Evolutionary conservation across 2,797 vertebrate species (phyloP), one percentile per base, ranked within the genome.

Genomic region (Onychomys torridus): DNA sequence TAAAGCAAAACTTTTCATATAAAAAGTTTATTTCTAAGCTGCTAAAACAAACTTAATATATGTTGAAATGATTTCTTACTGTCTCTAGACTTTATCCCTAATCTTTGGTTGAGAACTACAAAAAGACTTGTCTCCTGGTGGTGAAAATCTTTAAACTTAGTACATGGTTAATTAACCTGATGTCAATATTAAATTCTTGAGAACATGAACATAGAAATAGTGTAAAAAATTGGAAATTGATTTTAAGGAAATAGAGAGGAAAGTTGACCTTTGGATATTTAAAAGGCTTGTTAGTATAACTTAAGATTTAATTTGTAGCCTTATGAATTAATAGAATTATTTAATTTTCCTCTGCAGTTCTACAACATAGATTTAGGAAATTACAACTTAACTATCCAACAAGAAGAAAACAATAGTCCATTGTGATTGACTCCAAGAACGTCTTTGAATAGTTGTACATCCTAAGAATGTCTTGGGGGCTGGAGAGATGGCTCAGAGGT

Each of bases 101-200:
- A 85, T 55, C 40, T 96, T 94, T 94, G 57, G 83, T 27, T 61
- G 83, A 78, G 55, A 52, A 21, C 65, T 59, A 78, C 19, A 86
- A 59, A 43, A 61, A 93, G 37, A 94, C 49, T 67, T 65, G 9
- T 83, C 77, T 77, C 23, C 27, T 89, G 40, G 43, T 93, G 16
- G 0, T 93, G 67, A 93, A 76, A 23, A 65, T 11, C 21, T 96
- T 78, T 88, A 57, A 67, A 59, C 73, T 10, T 79, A 84, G 17
- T 91, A 71, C 17, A 90, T 63, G n/a, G 83, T 90, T 73, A 86
- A 52, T 91, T 95, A 91, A 89, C 7, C 29, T 93, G 29, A 71
- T 82, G 1, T 88, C 16, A 92, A 0, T 37, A 46, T 43, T 88
- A 55, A 55, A 92, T 71, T 96, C 91, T 65, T 6, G 27, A 59